Conservation (phyloP, 2,797 vertebrate genomes). For the Cephalopachus bancanus region DNA sequence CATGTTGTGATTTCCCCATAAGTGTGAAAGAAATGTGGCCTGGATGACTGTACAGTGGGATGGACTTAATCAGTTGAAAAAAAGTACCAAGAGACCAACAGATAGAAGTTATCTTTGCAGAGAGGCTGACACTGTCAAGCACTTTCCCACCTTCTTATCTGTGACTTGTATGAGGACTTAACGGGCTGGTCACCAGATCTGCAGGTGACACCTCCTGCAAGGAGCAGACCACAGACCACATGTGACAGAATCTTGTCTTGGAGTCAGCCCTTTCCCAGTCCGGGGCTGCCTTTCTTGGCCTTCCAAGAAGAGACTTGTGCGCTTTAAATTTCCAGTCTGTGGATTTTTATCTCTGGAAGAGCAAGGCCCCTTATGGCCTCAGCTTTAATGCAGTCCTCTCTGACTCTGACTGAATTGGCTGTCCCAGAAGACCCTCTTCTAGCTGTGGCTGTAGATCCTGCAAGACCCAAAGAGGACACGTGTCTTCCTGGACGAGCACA, state of each 20-base stretch:
- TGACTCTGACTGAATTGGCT: background rate
- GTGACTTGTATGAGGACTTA: background rate
- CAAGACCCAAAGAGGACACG: background rate
- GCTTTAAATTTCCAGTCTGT: background rate
- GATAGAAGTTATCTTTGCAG: background rate
- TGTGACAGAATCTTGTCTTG: background rate
- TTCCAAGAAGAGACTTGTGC: background rate
- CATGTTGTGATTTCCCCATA: background rate
- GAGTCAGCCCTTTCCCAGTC: background rate
- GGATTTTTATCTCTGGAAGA: background rate
- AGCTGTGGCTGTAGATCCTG: background rate
- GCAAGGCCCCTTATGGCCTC: background rate
- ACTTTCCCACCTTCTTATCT: conserved; percentile 10
- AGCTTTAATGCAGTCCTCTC: background rate
- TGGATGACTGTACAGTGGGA: background rate
- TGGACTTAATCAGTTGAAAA: background rate
- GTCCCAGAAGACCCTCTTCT: background rate
- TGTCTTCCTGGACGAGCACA: background rate
- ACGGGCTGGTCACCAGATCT: background rate
- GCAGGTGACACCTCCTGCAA: background rate
- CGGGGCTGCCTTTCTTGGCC: background rate
- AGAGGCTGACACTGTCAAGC: background rate
- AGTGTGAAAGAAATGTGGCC: background rate
- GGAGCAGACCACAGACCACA: background rate
- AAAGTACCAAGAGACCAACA: background rate